Evolutionary conservation across 2,113 vertebrate genomes (phyloP), one percentile per base, ranked within the genome.

Genomic region (Hyperopisus bebe): DNA sequence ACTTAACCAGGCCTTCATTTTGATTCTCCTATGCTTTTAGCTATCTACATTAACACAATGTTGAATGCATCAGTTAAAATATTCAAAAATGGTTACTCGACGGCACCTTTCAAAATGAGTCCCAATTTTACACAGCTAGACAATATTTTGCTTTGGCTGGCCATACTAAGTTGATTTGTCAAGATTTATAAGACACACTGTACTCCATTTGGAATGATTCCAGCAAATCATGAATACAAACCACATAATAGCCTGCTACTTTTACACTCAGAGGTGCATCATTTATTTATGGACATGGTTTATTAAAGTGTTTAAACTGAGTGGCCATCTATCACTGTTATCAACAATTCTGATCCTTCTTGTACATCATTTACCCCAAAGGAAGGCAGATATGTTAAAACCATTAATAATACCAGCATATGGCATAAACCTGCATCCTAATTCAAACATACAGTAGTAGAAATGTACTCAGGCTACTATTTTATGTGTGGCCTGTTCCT

Each of bases 261-360:
- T 53, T 39, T 39, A 19, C 85, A 53, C 48, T 53, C 48, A 27
- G 48, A 31, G 46, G 39, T 46, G 1, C 27, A 19, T 27, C 5
- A 86, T 86, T 86, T 53, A 86, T 86, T 86, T 86, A 53, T 27
- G 44, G 50, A 55, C 50, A 55, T 35, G n/a, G 85, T 87, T 87
- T 55, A 87, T 87, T 87, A 87, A 53, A 53, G 50, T 51, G 35
- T 53, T 17, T 35, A 27, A 87, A 13, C n/a, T 53, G 50, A 87
- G 48, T 35, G 85, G 50, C 5, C 85, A 35, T 55, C 50, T 53
- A 53, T 87, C 85, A 87, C 50, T n/a, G n/a, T 86, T 27, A 11
- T 51, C n/a, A 10, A 86, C 85, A 86, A 21, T n/a, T 51, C 21
- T 51, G 46, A 86, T 86, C n/a, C 27, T 51, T 53, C 47, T 35